These are phyloP conservation scores for Panthera tigris DNA, from an alignment of 2,113 vertebrate genomes.

Conservation along the genomic window DNA sequence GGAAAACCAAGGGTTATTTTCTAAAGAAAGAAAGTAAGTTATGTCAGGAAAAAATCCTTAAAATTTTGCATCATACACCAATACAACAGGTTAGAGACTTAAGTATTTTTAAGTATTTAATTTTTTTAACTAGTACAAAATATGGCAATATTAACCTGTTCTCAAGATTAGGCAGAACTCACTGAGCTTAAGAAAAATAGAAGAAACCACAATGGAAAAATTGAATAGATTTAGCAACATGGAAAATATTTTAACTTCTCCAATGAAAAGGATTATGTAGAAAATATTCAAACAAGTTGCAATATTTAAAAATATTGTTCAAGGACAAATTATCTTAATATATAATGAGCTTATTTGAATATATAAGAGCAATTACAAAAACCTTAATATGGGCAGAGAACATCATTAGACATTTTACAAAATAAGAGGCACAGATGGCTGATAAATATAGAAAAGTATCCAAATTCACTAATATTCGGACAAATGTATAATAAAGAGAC, in stretches of 20 bases:
- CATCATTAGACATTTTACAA: not conserved
- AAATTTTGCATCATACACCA: not conserved
- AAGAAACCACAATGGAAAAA: not conserved
- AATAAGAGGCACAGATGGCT: not conserved
- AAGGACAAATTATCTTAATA: not conserved
- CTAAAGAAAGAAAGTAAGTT: not conserved
- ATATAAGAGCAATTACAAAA: conserved; percentile 24
- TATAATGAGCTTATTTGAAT: not conserved
- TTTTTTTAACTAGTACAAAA: not conserved
- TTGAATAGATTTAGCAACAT: not conserved
- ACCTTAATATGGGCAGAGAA: not conserved
- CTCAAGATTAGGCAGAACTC: not conserved
- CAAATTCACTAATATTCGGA: not conserved
- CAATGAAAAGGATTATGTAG: not conserved
- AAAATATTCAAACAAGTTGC: not conserved
- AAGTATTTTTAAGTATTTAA: not conserved
- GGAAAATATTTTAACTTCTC: not conserved
- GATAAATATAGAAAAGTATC: not conserved
- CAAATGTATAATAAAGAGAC: not conserved
- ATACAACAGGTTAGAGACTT: not conserved
- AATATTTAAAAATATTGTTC: not conserved
- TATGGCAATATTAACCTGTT: not conserved
- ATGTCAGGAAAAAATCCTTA: not conserved
- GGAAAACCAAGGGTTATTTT: not conserved
- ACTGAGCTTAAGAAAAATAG: not conserved